phyloP scores from a whole-genome alignment of 2,888 invertebrate species.

The Formica aserva region DNA sequence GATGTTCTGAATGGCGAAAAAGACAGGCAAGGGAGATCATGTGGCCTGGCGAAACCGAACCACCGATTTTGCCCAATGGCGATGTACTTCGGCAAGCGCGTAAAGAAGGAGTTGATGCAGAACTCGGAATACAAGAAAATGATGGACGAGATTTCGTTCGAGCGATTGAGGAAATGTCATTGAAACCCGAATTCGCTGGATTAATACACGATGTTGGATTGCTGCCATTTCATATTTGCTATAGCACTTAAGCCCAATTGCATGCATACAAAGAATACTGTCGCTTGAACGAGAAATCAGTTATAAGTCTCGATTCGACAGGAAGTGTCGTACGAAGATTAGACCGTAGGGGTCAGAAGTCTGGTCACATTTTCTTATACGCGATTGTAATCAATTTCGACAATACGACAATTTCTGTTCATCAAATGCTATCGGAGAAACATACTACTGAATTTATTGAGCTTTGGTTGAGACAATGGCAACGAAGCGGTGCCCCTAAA shows the following conservation, averaged over 20 bases:
- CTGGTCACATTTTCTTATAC: not conserved
- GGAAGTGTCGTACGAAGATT: not conserved
- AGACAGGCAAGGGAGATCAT: not conserved
- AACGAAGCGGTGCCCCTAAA: not conserved
- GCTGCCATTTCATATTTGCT: not conserved
- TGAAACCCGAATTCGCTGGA: not conserved
- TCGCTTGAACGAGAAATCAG: not conserved
- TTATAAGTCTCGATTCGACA: not conserved
- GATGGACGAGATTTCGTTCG: not conserved
- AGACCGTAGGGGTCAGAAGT: not conserved
- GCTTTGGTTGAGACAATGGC: not conserved
- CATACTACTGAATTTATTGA: not conserved
- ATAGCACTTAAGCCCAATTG: not conserved
- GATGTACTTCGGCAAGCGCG: not conserved
- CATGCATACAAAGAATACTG: slow-evolving; percentile 7
- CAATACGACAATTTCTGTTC: not conserved
- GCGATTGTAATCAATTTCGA: no score
- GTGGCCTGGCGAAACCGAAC: not conserved
- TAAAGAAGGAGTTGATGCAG: not conserved
- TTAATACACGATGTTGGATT: not conserved
- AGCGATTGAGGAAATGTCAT: not conserved
- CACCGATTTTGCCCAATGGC: not conserved
- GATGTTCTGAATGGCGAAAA: not conserved
- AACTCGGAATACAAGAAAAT: not conserved
- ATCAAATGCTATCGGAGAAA: not conserved